A percentile compares a stretch with the other conserved stretches of the same genome.
Evolutionary conservation across 2,888 invertebrate species (phyloP).

Genomic region (Pasiphila rectangulata): DNA sequence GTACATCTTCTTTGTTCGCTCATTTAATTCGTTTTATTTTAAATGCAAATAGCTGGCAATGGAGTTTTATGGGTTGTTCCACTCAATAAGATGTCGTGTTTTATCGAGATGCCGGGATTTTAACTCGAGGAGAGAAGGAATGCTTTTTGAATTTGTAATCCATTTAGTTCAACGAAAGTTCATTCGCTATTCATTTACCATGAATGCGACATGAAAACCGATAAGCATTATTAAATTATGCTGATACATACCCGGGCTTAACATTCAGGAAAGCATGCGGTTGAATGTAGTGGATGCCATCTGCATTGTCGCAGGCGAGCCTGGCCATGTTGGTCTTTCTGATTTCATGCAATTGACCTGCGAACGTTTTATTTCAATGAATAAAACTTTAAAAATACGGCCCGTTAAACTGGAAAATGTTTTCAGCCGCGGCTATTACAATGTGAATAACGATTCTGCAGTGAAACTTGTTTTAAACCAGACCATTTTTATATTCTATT

Average conservation of each 20-base stretch:
- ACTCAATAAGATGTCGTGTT: constrained; percentile 17
- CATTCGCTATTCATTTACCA: constrained; percentile 1
- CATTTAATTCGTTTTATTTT: constrained; percentile 31
- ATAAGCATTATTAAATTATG: constrained; percentile 22
- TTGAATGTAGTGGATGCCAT: constrained; percentile 61
- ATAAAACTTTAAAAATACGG: constrained; percentile 27
- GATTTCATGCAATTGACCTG: constrained; percentile 60
- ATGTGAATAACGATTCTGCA: constrained; percentile 30
- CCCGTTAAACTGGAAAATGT: constrained; percentile 28
- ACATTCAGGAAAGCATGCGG: constrained; percentile 55
- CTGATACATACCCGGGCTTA: constrained; percentile 43
- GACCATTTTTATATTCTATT: constrained; percentile 21
- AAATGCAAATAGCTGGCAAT: constrained; percentile 22
- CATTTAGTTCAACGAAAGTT: neutral
- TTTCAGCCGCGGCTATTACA: constrained; percentile 28
- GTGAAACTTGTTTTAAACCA: constrained; percentile 28
- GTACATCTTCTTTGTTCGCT: constrained; percentile 25
- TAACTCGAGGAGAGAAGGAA: neutral
- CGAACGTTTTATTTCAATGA: constrained; percentile 26
- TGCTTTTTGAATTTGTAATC: neutral
- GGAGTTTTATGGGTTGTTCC: constrained; percentile 23
- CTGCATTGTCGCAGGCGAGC: constrained; percentile 60
- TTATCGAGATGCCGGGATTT: constrained; percentile 2
- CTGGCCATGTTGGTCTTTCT: constrained; percentile 63
- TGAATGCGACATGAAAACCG: constrained; percentile 6